Evolutionary conservation across 2,113 vertebrate species (phyloP), one percentile per base, ranked within the genome.

Genomic region (Amphiprion percula): DNA sequence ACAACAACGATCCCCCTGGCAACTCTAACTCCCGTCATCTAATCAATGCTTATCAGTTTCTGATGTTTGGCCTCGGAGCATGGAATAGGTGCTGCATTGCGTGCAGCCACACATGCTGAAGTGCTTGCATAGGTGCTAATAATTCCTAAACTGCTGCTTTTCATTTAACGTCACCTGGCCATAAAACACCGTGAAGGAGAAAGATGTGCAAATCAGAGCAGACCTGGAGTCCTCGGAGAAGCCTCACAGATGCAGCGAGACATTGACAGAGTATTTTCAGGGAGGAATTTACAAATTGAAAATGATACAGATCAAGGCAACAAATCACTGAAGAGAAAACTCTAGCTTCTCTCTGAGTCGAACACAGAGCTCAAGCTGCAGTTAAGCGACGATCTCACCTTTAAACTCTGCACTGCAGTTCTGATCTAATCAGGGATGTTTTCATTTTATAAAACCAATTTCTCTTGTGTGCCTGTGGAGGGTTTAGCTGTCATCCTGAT

Each of bases 1-100:
- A 87, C 82, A 86, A 82, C 86, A 87, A 84, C 77, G 1, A 68
- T 87, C 69, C 73, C 87, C 59, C 60, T 26, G 73, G 84, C 85
- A 88, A 81, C 76, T 67, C 62, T 15, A 8, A 75, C 60, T 56
- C 49, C 11, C 50, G 9, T 68, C 39, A 76, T 79, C 63, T 56
- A 64, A 84, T 89, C 80, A 67, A 80, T 84, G 59, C 62, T 77
- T 59, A 84, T 85, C 79, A 88, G 58, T 79, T 77, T 59, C 46
- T 55, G 24, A 68, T 1, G 17, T 55, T 61, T 68, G 66, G 41
- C 73, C 69, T 15, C 14, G 14, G 64, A 17, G 46, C 54, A 52
- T 21, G 1, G 30, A 66, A 74, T 14, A 28, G 33, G 67, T 16
- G 24, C 30, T 33, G 26, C 24, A 71, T 1, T 39, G 49, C 23